phyloP scores from a whole-genome alignment of 2,888 invertebrate genomes.

The Entomobrya proxima region DNA sequence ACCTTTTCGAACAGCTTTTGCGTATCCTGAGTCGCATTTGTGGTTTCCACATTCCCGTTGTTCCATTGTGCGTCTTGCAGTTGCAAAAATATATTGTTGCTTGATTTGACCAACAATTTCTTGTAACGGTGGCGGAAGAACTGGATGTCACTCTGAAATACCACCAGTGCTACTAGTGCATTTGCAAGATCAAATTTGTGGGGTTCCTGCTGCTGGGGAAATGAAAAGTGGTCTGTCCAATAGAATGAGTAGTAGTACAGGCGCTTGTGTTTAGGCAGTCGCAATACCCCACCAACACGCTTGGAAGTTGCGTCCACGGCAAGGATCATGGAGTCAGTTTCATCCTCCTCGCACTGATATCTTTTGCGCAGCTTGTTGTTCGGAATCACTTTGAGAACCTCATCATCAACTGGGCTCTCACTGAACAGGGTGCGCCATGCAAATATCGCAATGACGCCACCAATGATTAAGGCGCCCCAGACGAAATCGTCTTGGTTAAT shows the following conservation, averaged over 20 bases:
- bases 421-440: constrained; percentile 46
- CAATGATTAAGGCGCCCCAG: constrained; percentile 54
- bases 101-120: constrained; percentile 39
- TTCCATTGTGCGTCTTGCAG: constrained; percentile 15
- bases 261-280: constrained; percentile 51
- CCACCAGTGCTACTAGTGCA: constrained; percentile 55
- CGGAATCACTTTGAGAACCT: constrained; percentile 47
- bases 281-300: constrained; percentile 43
- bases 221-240: constrained; percentile 57
- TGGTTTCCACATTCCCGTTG: neutral
- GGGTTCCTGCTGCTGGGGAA: constrained; percentile 42
- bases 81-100: constrained; percentile 22
- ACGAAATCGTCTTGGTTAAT: constrained; percentile 41
- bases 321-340: constrained; percentile 34
- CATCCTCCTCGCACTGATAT: constrained; percentile 35
- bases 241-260: constrained; percentile 59
- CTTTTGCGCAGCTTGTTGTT: constrained; percentile 25
- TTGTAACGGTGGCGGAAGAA: constrained; percentile 57
- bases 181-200: constrained; percentile 53
- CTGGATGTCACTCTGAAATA: constrained; percentile 57
- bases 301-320: constrained; percentile 49
- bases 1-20: constrained; percentile 55
- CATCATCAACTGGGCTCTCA: constrained; percentile 34
- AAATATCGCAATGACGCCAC: constrained; percentile 49
- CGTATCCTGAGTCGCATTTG: constrained; percentile 25